These are phyloP conservation scores for Sminthopsis crassicaudata DNA, from an alignment of 2,113 vertebrate genomes.

Conservation along the genomic window DNA sequence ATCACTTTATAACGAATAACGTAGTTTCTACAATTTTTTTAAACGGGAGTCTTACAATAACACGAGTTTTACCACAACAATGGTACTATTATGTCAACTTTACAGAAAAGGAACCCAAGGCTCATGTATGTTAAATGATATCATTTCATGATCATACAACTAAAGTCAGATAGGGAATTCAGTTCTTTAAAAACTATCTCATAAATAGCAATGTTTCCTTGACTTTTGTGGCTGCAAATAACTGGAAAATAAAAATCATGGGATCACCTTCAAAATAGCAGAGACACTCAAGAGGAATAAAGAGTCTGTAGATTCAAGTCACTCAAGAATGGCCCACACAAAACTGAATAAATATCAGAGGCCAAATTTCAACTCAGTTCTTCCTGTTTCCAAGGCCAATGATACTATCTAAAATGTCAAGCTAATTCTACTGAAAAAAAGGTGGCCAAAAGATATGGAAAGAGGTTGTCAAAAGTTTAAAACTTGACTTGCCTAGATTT, in stretches of 20 bases:
- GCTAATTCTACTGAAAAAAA: neutral
- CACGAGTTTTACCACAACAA: neutral
- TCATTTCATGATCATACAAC: neutral
- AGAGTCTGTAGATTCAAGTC: neutral
- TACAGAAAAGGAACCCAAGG: neutral
- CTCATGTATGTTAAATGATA: neutral
- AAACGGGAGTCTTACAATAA: neutral
- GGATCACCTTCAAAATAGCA: neutral
- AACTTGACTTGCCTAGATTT: neutral
- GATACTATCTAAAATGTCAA: neutral
- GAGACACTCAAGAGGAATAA: neutral
- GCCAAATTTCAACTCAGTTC: neutral
- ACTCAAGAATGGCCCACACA: neutral
- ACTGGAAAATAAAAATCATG: neutral
- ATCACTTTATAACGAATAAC: neutral
- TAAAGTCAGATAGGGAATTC: neutral
- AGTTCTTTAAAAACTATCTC: neutral
- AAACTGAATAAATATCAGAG: neutral
- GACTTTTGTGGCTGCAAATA: neutral
- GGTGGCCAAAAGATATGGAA: neutral
- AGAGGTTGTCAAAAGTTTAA: neutral
- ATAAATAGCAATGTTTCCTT: neutral
- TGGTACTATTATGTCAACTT: neutral
- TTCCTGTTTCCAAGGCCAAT: neutral
- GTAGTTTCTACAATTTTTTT: neutral